Evolutionary conservation across 2,797 vertebrate species (phyloP).

Genomic region (Chelonia mydas): DNA sequence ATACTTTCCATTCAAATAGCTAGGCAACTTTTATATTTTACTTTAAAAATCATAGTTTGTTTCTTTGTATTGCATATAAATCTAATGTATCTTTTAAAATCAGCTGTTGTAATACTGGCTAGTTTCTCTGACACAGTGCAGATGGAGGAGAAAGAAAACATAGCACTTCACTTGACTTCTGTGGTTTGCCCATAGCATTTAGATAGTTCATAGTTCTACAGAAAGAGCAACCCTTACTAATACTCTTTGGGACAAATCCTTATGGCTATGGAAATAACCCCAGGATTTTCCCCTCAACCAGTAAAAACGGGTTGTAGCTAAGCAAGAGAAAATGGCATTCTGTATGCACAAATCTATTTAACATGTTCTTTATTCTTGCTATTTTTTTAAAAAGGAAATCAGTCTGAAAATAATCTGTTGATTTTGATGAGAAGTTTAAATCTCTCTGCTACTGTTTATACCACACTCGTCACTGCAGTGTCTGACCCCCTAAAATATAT

Average conservation of each 20-base stretch:
- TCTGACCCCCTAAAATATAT: conserved; percentile 8
- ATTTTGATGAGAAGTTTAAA: conserved; percentile 49
- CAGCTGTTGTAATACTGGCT: background rate
- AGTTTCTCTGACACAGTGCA: background rate
- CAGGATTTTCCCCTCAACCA: background rate
- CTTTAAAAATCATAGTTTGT: background rate
- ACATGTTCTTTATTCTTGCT: conserved; percentile 50
- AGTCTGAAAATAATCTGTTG: background rate
- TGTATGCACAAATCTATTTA: conserved; percentile 58
- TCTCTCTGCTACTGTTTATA: conserved; percentile 66
- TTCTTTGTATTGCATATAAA: conserved; percentile 15
- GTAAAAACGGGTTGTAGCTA: conserved; percentile 14
- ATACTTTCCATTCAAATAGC: conserved; percentile 19
- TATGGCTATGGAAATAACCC: fast-evolving
- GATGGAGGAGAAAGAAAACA: background rate
- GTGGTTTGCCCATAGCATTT: fast-evolving
- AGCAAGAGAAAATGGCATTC: conserved; percentile 52
- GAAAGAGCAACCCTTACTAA: background rate
- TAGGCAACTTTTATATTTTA: background rate
- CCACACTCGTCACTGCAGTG: fast-evolving
- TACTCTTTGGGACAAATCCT: fast-evolving
- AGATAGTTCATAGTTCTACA: background rate
- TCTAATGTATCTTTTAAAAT: background rate
- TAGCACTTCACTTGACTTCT: background rate
- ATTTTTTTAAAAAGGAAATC: conserved; percentile 53